Evolutionary conservation across 2,888 invertebrate species (phyloP).

Genomic region (Biston betularia): DNA sequence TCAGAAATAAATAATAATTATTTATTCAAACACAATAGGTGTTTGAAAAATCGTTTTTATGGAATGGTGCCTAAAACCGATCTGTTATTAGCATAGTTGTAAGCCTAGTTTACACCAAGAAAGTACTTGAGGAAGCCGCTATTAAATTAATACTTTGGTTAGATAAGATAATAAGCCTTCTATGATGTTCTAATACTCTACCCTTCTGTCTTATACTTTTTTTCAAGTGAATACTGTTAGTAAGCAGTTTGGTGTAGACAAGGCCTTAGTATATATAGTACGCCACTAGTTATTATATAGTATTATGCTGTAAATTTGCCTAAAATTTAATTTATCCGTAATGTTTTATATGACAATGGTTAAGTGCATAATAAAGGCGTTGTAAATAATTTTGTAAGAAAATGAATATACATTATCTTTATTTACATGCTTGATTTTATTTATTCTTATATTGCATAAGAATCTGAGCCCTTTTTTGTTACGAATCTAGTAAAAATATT

Average conservation of each 20-base stretch:
- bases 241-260: slow-evolving; percentile 11
- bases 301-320: slow-evolving; percentile 74
- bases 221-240: neutral
- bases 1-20: slow-evolving; percentile 6
- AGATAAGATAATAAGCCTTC: neutral
- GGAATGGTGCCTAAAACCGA: slow-evolving; percentile 72
- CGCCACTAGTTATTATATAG: slow-evolving; percentile 36
- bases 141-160: neutral
- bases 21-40: slow-evolving; percentile 5
- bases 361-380: slow-evolving; percentile 82
- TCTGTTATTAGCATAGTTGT: slow-evolving; percentile 37
- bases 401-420: slow-evolving; percentile 83
- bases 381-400: slow-evolving; percentile 85
- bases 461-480: neutral
- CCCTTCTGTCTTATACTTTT: neutral
- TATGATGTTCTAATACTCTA: neutral
- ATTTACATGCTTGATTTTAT: slow-evolving; percentile 70
- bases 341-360: slow-evolving; percentile 81
- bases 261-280: slow-evolving; percentile 33
- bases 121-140: neutral
- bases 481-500: too few species aligned
- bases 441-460: slow-evolving; percentile 41
- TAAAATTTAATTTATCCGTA: slow-evolving; percentile 79
- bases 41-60: slow-evolving; percentile 53
- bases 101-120: slow-evolving; percentile 20